Conservation (phyloP, 2,888 invertebrate genomes). For the Brachylomia viminalis region DNA sequence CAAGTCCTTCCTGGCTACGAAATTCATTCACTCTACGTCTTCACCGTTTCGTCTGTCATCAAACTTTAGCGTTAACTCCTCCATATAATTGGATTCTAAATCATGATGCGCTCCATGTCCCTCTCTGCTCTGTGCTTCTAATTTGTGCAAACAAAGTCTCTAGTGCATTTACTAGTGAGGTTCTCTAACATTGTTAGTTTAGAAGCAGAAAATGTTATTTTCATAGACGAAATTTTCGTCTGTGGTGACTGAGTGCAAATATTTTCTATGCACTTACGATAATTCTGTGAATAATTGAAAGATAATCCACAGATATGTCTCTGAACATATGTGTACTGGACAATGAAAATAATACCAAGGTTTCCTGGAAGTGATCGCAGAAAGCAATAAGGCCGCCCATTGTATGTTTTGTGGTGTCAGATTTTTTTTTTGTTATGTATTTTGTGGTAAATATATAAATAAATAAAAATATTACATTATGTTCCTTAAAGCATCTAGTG, state of each 20-base stretch:
- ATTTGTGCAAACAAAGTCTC: slow-evolving; percentile 32
- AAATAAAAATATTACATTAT: neutral
- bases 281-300: too few relatives aligned
- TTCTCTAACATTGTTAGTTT: slow-evolving; percentile 21
- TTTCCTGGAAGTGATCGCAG: too few relatives aligned
- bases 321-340: neutral
- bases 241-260: neutral
- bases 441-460: too few relatives aligned
- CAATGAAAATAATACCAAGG: neutral
- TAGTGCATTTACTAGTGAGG: neutral
- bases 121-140: slow-evolving; percentile 14
- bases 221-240: neutral
- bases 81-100: slow-evolving; percentile 40
- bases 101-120: slow-evolving; percentile 12
- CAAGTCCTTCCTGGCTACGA: slow-evolving; percentile 17
- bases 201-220: slow-evolving; percentile 6
- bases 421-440: too few relatives aligned
- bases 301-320: neutral
- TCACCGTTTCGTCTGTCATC: neutral
- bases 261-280: neutral
- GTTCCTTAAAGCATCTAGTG: neutral
- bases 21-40: slow-evolving; percentile 6
- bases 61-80: slow-evolving; percentile 21
- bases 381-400: too few relatives aligned
- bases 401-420: too few relatives aligned